A percentile compares a stretch with the other conserved stretches of the same genome.
Evolutionary conservation across 2,113 vertebrate genomes (phyloP).

Genomic region (Climacteris rufus): DNA sequence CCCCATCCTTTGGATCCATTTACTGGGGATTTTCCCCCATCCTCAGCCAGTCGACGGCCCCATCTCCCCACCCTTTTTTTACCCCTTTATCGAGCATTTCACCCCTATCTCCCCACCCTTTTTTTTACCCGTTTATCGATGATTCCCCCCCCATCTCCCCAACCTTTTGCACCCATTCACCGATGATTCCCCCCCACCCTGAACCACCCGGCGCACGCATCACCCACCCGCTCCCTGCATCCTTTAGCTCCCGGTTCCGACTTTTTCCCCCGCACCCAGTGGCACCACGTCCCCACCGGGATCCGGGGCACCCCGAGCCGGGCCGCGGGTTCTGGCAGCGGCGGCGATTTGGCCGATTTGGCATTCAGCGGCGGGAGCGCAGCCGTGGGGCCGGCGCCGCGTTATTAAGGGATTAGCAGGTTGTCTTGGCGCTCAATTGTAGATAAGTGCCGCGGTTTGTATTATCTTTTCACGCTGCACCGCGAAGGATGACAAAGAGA

Average conservation of each 20-base stretch:
- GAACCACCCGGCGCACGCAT: rapidly evolving
- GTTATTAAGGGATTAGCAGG: conserved; percentile 75
- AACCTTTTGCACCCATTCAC: rapidly evolving
- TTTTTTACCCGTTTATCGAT: rapidly evolving
- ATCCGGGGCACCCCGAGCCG: not conserved
- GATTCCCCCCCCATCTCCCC: not conserved
- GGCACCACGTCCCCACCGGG: not conserved
- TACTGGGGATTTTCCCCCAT: not conserved
- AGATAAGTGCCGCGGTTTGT: conserved; percentile 70
- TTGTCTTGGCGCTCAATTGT: conserved; percentile 69
- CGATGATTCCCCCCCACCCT: rapidly evolving
- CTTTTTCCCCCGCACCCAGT: rapidly evolving
- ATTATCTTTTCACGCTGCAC: conserved; percentile 68
- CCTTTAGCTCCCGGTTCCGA: rapidly evolving
- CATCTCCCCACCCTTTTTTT: not conserved
- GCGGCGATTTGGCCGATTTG: conserved; percentile 25
- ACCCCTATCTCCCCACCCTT: not conserved
- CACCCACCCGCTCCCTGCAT: not conserved
- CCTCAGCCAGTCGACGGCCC: too few relatives aligned
- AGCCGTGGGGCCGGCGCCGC: conserved; percentile 62
- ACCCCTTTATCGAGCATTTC: rapidly evolving
- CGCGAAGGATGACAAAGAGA: conserved; percentile 65
- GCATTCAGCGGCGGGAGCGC: conserved; percentile 30
- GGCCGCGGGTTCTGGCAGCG: not conserved
- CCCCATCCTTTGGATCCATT: not conserved